Evolutionary conservation across 2,888 invertebrate species (phyloP), one percentile per base, ranked within the genome.

Genomic region (Kuschelorhynchus macadamiae): DNA sequence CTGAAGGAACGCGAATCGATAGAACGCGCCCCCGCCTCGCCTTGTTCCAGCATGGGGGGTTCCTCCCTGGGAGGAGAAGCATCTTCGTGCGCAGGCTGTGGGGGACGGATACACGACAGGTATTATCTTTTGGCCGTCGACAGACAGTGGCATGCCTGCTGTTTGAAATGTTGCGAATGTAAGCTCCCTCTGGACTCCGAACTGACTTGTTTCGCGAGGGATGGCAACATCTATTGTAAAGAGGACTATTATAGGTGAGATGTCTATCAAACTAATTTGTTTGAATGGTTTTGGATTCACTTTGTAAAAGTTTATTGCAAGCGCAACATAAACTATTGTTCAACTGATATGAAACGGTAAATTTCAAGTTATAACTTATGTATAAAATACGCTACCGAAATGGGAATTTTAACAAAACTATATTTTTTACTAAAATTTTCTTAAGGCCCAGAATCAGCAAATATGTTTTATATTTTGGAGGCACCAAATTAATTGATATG

Each of bases 201-300:
- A 81, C 87, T 93, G 71, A 94, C 95, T 74, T 96, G 96, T 85
- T 97, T 95, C 83, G 91, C 94, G 8, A 86, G 94, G 72, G 94
- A 95, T 78, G 94, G 95, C 57, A 92, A 92, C 81, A 95, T 96
- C 77, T 96, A 94, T 85, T 97, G 96, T 87, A 95, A 95, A 82
- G 95, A 95, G 79, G 96, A 97, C 84, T 97, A 96, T 82, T 95
- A 94, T 85, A 91, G 95, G 96, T 96, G 83, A 85, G 11, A 36
- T 36, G 4, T 30, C 30, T 7, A 7, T 30, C 9, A 30, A 30
- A 30, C n/a, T n/a, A n/a, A n/a, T n/a, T n/a, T n/a, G n/a, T n/a
- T n/a, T n/a, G n/a, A n/a, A n/a, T n/a, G n/a, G n/a, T n/a, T n/a
- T n/a, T n/a, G n/a, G n/a, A n/a, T n/a, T n/a, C n/a, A n/a, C n/a